Base-by-base conservation (phyloP, 2,888 invertebrate genomes). In the Cerastis leucographa region DNA sequence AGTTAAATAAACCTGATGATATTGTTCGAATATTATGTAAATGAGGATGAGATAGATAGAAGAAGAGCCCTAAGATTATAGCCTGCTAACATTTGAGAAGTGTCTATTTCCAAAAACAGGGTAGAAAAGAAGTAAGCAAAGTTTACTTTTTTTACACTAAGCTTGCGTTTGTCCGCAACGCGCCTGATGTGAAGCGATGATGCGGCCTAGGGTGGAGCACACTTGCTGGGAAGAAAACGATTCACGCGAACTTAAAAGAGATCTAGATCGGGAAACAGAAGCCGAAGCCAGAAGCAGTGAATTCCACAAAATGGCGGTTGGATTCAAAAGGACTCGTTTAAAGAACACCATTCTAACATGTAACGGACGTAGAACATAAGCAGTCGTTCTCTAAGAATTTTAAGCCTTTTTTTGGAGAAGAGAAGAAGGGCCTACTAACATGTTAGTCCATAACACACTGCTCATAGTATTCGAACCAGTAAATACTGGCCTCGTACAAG, bases 401-500 rank as follows among this genome's bases (percentile, higher is more conserved):
- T 1, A 14, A 9, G 14, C 0, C 9, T 14, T 54, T 74, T 44
- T 74, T 19, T 2, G 8, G 42, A 44, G 35, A 25, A 40, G 46
- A 49, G 49, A 69, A 49, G 22, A 4, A 44, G 14, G 11, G 35
- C 19, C 11, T 54, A 11, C 54, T 56, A 46, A 29, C 49, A 78
- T 35, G 22, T 46, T 29, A 35, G 40, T 25, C 22, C 56, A 71
- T 62, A 80, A 69, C 14, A 49, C 29, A 25, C n/a, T 51, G 25
- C 29, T 69, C 22, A 73, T n/a, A 84, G 9, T 17, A 71, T n/a
- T n/a, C 64, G 4, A 42, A 0, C n/a, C 42, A 64, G 74, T 59
- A 74, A 49, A 61, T 14, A 67, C 44, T 84, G 80, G 3, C 84
- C 84, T 84, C 76, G 71, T 14, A 65, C 69, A 70, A 76, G 68